A percentile compares a stretch with the other conserved stretches of the same genome.
phyloP scores from a whole-genome alignment of 2,888 invertebrate genomes.

The Orchesella flavescens region DNA sequence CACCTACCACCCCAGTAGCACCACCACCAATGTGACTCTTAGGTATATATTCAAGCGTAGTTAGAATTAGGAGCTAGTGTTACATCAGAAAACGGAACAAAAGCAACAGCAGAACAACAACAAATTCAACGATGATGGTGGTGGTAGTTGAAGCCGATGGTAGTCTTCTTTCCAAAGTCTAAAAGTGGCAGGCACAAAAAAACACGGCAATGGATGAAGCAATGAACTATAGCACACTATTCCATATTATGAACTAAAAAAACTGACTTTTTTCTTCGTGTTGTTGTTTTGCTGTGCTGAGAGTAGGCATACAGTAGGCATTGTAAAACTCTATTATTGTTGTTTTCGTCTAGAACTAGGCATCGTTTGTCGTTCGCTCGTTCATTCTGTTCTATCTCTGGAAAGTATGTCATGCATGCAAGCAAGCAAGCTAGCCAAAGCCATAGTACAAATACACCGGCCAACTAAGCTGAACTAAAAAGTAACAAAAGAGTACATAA shows the following conservation, averaged over 20 bases:
- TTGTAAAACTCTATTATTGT: conserved; percentile 13
- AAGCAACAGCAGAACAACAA: neutral
- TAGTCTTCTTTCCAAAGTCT: neutral
- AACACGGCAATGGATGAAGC: neutral
- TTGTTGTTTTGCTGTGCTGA: neutral
- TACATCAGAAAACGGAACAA: too few relatives aligned
- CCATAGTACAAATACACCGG: neutral
- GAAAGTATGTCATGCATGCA: conserved; percentile 45
- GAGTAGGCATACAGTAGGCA: neutral
- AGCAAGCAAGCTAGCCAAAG: conserved; percentile 1
- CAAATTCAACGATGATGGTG: neutral
- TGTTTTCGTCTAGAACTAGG: neutral
- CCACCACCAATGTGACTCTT: neutral
- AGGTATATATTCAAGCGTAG: too few relatives aligned
- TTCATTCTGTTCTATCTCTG: neutral
- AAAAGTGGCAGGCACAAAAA: neutral
- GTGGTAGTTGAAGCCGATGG: neutral
- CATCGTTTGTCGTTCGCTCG: neutral
- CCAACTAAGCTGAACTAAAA: conserved; percentile 11
- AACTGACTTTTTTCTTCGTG: neutral
- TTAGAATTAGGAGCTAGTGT: too few relatives aligned
- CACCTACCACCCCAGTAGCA: too few relatives aligned
- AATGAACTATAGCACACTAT: neutral
- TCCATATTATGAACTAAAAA: neutral
- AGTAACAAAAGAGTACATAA: conserved; percentile 6